Percentiles rank a stretch among this genome's conserved stretches.
phyloP scores from a whole-genome alignment of 2,888 invertebrate species.

The Drosophila kokeensis region DNA sequence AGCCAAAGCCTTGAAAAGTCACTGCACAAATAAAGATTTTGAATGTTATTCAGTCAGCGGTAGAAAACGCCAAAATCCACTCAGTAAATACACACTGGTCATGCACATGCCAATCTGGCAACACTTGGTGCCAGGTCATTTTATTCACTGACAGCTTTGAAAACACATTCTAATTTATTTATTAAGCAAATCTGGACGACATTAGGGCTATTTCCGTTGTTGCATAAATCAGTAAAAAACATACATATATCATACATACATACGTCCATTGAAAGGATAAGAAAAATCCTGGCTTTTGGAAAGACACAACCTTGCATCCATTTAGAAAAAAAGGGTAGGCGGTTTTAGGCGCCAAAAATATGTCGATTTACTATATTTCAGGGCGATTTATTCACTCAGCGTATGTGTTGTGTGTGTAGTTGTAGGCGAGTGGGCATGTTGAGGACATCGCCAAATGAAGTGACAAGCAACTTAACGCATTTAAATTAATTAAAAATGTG shows the following conservation, averaged over 20 bases:
- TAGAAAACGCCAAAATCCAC: no score
- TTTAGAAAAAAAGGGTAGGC: background rate
- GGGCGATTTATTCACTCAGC: background rate
- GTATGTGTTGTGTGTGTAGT: background rate
- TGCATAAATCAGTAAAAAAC: background rate
- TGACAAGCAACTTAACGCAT: slow-evolving; percentile 80
- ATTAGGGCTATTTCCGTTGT: background rate
- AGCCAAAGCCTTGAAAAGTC: no score
- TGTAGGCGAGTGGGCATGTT: slow-evolving; percentile 38
- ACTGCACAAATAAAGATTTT: no score
- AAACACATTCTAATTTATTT: background rate
- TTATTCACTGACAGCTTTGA: background rate
- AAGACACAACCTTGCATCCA: background rate
- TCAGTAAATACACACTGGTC: no score
- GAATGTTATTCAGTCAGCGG: no score
- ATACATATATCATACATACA: background rate
- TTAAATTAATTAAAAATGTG: slow-evolving; percentile 79
- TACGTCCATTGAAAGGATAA: background rate
- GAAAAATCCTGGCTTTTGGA: background rate
- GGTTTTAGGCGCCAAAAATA: background rate
- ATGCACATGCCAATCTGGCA: background rate
- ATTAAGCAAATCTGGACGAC: background rate
- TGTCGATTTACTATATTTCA: background rate
- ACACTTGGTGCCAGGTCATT: background rate
- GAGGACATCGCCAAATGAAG: slow-evolving; percentile 75